Conservation (phyloP, 2,888 invertebrate genomes). For the Ametastegia equiseti region DNA sequence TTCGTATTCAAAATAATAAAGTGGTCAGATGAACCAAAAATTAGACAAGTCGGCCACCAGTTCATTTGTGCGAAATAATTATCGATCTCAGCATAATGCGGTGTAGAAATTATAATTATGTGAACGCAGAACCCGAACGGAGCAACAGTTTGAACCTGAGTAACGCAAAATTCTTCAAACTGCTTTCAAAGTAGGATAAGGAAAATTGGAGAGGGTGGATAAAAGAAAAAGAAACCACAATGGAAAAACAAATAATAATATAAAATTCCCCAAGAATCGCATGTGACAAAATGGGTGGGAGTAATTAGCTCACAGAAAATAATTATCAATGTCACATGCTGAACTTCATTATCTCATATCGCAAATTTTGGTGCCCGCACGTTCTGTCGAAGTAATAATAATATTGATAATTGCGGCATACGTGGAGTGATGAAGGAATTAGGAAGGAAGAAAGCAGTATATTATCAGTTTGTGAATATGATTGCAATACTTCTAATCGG, state of each 20-base stretch:
- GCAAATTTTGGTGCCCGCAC: background rate
- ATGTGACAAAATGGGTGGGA: background rate
- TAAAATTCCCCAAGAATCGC: too few species aligned
- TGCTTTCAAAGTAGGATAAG: background rate
- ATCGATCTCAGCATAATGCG: background rate
- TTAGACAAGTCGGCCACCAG: slow-evolving; percentile 24
- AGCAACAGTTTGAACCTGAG: slow-evolving; percentile 21
- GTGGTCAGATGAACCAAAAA: slow-evolving; percentile 34
- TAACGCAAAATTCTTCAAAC: background rate
- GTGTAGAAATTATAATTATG: background rate
- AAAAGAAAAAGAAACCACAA: background rate
- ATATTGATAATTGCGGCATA: background rate
- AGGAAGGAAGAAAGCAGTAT: background rate
- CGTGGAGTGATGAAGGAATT: too few species aligned
- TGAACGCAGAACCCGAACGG: background rate
- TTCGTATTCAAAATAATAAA: slow-evolving; percentile 2
- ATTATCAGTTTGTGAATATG: background rate
- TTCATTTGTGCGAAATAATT: slow-evolving; percentile 13
- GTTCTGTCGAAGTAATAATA: background rate
- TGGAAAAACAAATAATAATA: too few species aligned
- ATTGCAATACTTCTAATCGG: background rate
- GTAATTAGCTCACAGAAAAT: background rate
- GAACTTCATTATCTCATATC: slow-evolving; percentile 4
- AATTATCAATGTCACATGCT: slow-evolving; percentile 21
- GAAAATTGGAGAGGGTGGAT: background rate